Percentiles rank a stretch among this genome's conserved stretches.
These are phyloP conservation scores for Lysandra bellargus DNA, from an alignment of 2,888 invertebrate species.

Conservation along the genomic window DNA sequence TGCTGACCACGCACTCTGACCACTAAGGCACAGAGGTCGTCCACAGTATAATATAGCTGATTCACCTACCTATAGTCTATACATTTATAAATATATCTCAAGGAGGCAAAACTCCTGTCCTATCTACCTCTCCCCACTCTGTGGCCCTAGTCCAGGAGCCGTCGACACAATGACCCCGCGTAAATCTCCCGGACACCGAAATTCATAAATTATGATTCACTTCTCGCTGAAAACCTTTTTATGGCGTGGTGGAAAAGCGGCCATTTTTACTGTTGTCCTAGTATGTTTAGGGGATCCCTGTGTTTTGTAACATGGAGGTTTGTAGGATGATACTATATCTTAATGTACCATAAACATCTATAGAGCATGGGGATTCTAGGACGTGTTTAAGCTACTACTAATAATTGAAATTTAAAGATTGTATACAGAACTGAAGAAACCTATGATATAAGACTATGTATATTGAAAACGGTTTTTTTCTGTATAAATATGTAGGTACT, in stretches of 20 bases:
- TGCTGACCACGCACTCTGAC: no score
- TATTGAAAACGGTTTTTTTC: no score
- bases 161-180: slow-evolving; percentile 76
- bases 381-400: no score
- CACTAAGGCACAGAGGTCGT: no score
- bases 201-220: slow-evolving; percentile 81
- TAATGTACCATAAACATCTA: background rate
- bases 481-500: no score
- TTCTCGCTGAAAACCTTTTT: slow-evolving; percentile 80
- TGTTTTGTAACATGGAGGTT: slow-evolving; percentile 26
- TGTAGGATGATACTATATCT: background rate
- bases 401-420: no score
- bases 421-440: no score
- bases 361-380: no score
- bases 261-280: slow-evolving; percentile 73
- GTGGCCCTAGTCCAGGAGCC: slow-evolving; percentile 58
- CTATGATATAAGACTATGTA: no score
- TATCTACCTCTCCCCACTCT: slow-evolving; percentile 46
- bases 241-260: slow-evolving; percentile 74
- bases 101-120: background rate
- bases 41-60: no score
- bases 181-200: slow-evolving; percentile 79
- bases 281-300: slow-evolving; percentile 40
- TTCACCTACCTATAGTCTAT: no score
- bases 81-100: no score